Evolutionary conservation across 1,140 invertebrate genomes (phyloP), one percentile per base, ranked within the genome.

Genomic region (Octopus bimaculoides): DNA sequence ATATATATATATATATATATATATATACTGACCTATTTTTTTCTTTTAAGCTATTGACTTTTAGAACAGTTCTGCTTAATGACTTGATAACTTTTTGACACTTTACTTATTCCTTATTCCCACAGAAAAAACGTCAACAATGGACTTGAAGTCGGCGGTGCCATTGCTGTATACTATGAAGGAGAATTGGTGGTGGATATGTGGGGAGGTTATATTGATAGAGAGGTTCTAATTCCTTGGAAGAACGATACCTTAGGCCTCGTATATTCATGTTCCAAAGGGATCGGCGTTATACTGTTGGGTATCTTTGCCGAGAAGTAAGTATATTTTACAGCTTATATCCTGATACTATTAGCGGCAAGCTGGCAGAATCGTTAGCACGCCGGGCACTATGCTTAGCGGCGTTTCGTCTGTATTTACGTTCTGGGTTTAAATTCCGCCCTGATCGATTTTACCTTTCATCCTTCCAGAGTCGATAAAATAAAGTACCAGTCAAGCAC

Each of bases 301-400:
- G 89, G 88, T 12, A 85, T 90, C 61, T 82, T 91, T 52, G 87
- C 91, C 20, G 91, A 91, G 56, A 86, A 87, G 85, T 87, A 80
- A 73, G 75, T 69, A 54, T 7, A 26, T 14, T n/a, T 79, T 14
- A 53, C 26, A 41, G 26, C 26, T 41, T 3, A 41, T 41, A 41
- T 41, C 26, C 1, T 0, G 26, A 41, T 41, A 41, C 26, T 41
- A 41, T 41, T 41, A 41, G 26, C 26, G 26, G 26, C 26, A 41
- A 41, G 26, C 26, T 41, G 26, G 26, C 26, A 41, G 26, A 41
- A 41, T 41, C 26, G 26, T 41, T 41, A 41, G 26, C 26, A 41
- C 26, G 26, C 26, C 26, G 26, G 26, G 26, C 26, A 41, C 26
- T 41, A 41, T 41, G 26, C 26, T 41, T 41, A 41, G 26, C 26